phyloP scores from a whole-genome alignment of 2,888 invertebrate genomes.

The Coelopa pilipes region DNA sequence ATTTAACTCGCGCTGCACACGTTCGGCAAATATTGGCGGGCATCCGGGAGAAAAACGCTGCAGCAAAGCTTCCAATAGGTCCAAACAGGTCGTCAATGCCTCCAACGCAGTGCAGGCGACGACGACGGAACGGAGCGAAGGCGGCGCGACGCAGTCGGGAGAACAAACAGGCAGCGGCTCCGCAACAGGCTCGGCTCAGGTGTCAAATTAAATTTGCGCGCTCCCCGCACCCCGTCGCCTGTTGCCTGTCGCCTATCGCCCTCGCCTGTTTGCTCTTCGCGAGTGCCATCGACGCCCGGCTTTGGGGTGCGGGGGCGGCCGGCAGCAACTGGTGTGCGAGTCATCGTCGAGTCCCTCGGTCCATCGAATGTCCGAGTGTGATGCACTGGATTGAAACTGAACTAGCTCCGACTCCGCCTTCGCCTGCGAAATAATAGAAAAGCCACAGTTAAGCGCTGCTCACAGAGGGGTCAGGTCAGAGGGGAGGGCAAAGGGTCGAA shows the following conservation, averaged over 20 bases:
- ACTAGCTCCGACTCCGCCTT: too few species aligned
- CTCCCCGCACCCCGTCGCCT: neutral
- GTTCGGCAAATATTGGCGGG: conserved; percentile 21
- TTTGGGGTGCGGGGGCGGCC: too few species aligned
- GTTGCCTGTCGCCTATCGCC: conserved; percentile 1
- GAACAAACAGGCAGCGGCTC: conserved; percentile 19
- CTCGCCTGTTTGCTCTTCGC: neutral
- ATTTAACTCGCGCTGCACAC: conserved; percentile 1
- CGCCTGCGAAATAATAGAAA: too few species aligned
- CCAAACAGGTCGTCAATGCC: neutral
- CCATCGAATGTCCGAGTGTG: too few species aligned
- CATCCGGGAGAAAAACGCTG: neutral
- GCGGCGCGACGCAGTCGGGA: neutral
- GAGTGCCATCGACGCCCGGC: too few species aligned
- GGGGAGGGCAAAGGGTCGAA: too few species aligned
- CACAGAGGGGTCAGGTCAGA: too few species aligned
- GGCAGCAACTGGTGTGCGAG: too few species aligned
- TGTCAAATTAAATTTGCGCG: conserved; percentile 22
- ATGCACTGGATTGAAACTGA: too few species aligned
- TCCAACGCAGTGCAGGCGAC: neutral
- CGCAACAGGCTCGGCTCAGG: conserved; percentile 19
- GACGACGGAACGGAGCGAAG: neutral
- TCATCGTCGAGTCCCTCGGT: neutral
- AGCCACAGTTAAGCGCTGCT: too few species aligned
- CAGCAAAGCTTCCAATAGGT: neutral